phyloP scores from a whole-genome alignment of 2,113 vertebrate species.

The Boleophthalmus pectinirostris region DNA sequence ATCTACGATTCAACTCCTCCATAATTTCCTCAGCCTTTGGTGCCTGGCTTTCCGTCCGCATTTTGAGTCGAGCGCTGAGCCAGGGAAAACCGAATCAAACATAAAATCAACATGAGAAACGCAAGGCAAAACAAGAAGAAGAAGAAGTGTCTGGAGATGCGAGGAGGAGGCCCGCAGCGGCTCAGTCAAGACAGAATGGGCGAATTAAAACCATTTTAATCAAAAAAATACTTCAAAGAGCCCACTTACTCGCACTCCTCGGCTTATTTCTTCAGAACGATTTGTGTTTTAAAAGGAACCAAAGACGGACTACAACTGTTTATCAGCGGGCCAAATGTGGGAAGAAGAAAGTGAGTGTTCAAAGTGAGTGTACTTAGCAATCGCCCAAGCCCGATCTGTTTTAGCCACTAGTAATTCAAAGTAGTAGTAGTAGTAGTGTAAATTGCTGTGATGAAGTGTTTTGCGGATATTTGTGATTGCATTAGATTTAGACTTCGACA shows the following conservation, averaged over 20 bases:
- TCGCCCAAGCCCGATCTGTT: neutral
- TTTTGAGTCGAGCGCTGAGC: conserved; percentile 41
- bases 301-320: conserved; percentile 20
- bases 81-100: conserved; percentile 48
- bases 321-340: conserved; percentile 18
- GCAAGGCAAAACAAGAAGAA: conserved; percentile 33
- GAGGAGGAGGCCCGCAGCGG: conserved; percentile 29
- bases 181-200: conserved; percentile 42
- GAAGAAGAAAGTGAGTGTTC: conserved; percentile 11
- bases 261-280: neutral
- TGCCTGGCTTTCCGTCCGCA: conserved; percentile 26
- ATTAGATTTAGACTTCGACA: too few relatives aligned
- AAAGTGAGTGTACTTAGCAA: conserved; percentile 5
- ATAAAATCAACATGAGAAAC: conserved; percentile 49
- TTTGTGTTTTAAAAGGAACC: conserved; percentile 29
- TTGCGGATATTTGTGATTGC: too few relatives aligned
- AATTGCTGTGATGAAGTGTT: neutral
- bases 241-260: conserved; percentile 17
- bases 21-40: conserved; percentile 47
- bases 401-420: neutral
- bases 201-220: conserved; percentile 56
- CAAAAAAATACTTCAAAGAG: conserved; percentile 57
- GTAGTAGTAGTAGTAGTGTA: neutral
- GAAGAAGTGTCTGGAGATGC: conserved; percentile 45
- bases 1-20: conserved; percentile 38